Conservation (phyloP, 2,113 vertebrate species). For the Lophura nycthemera region DNA sequence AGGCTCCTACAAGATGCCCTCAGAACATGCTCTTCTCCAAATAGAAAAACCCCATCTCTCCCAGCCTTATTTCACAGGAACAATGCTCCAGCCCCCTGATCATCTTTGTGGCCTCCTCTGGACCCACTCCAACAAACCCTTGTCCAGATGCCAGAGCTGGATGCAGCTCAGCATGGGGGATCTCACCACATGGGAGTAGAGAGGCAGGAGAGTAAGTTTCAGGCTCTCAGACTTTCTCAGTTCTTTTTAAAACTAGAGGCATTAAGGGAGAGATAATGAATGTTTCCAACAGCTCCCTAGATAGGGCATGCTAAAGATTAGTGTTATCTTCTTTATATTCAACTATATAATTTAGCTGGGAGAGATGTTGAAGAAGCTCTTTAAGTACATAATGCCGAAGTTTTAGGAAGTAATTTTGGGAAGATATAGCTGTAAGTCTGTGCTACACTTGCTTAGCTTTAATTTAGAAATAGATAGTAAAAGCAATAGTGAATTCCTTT, state of each 20-base stretch:
- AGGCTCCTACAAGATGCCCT: background rate
- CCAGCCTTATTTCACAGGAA: background rate
- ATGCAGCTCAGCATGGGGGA: background rate
- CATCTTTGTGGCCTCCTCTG: background rate
- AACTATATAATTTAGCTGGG: background rate
- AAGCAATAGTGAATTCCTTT: background rate
- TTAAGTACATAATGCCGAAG: background rate
- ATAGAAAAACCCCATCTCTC: background rate
- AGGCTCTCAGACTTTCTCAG: background rate
- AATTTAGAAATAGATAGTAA: background rate
- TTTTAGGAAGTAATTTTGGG: background rate
- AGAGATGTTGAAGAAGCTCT: background rate
- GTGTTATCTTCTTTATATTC: background rate
- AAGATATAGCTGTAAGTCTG: background rate
- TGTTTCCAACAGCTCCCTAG: background rate
- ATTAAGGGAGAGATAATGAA: background rate
- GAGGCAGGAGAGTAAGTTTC: background rate
- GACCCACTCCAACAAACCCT: background rate
- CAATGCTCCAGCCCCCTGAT: background rate
- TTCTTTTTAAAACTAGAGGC: background rate
- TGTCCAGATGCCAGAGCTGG: background rate
- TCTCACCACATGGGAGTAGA: background rate
- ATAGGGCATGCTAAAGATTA: background rate
- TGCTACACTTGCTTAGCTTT: background rate
- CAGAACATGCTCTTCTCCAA: background rate